Evolutionary conservation across 2,888 invertebrate genomes (phyloP).

Genomic region (Ormyrus labotus): DNA sequence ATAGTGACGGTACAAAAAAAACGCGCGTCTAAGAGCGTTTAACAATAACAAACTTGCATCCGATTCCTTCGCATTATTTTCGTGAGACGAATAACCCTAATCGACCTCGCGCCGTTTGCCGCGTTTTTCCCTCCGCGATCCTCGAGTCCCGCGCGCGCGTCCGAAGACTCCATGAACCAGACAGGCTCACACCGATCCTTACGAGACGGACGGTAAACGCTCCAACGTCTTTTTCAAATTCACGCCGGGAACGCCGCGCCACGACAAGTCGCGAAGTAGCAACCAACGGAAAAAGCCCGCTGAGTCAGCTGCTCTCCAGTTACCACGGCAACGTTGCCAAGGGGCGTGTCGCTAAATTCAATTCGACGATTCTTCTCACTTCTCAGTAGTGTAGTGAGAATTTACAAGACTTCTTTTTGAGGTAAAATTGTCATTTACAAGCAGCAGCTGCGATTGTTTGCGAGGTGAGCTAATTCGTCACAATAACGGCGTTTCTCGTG

Average conservation of each 20-base stretch:
- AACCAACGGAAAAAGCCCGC: neutral
- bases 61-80: neutral
- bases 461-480: too few relatives aligned
- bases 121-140: slow-evolving; percentile 31
- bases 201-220: neutral
- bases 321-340: slow-evolving; percentile 22
- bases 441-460: too few relatives aligned
- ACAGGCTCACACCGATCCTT: neutral
- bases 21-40: slow-evolving; percentile 2
- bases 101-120: slow-evolving; percentile 5
- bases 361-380: neutral
- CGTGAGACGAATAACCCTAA: neutral
- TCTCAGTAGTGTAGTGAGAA: too few relatives aligned
- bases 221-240: slow-evolving; percentile 52
- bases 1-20: slow-evolving; percentile 2
- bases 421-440: too few relatives aligned
- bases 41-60: neutral
- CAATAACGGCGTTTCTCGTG: too few relatives aligned
- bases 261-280: neutral
- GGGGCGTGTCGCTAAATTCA: neutral
- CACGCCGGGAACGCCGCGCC: slow-evolving; percentile 10
- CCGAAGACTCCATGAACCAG: slow-evolving; percentile 10
- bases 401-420: too few relatives aligned
- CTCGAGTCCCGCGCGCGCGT: slow-evolving; percentile 15
- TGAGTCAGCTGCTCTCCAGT: neutral